Conservation (phyloP, 2,888 invertebrate genomes). For the Acleris cristana region DNA sequence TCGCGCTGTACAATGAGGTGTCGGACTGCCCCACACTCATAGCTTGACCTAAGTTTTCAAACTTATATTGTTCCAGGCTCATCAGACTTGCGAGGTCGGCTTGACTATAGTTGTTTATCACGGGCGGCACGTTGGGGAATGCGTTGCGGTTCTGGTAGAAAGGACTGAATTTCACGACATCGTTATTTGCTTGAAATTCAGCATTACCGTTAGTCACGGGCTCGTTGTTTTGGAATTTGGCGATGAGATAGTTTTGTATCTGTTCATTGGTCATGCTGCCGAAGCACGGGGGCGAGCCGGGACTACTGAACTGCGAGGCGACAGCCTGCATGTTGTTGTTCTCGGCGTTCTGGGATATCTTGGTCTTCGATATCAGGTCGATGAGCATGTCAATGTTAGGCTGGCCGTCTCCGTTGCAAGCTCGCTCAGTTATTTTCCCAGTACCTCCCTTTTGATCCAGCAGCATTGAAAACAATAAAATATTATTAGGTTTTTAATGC, state of each 20-base stretch:
- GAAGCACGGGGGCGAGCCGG: constrained; percentile 57
- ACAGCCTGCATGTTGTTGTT: constrained; percentile 63
- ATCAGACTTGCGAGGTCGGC: constrained; percentile 62
- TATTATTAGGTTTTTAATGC: background rate
- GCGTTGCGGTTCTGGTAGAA: constrained; percentile 73
- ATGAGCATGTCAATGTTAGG: constrained; percentile 60
- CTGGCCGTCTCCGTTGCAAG: constrained; percentile 59
- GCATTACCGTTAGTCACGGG: constrained; percentile 53
- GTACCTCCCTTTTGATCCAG: constrained; percentile 50
- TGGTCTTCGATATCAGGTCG: constrained; percentile 56
- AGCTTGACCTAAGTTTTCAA: constrained; percentile 59
- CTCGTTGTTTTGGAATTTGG: constrained; percentile 70
- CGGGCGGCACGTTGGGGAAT: constrained; percentile 72
- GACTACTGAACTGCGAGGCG: constrained; percentile 51
- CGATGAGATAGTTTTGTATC: constrained; percentile 70
- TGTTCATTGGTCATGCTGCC: constrained; percentile 70
- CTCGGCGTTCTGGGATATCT: constrained; percentile 57
- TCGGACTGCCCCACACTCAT: constrained; percentile 71
- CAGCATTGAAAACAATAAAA: constrained; percentile 47
- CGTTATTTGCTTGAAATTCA: constrained; percentile 50
- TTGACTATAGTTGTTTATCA: constrained; percentile 66
- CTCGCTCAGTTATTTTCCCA: constrained; percentile 49
- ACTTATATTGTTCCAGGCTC: constrained; percentile 57
- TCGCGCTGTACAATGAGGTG: constrained; percentile 65
- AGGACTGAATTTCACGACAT: constrained; percentile 59